These are phyloP conservation scores for Autographa gamma DNA, from an alignment of 2,888 invertebrate genomes.

Conservation along the genomic window DNA sequence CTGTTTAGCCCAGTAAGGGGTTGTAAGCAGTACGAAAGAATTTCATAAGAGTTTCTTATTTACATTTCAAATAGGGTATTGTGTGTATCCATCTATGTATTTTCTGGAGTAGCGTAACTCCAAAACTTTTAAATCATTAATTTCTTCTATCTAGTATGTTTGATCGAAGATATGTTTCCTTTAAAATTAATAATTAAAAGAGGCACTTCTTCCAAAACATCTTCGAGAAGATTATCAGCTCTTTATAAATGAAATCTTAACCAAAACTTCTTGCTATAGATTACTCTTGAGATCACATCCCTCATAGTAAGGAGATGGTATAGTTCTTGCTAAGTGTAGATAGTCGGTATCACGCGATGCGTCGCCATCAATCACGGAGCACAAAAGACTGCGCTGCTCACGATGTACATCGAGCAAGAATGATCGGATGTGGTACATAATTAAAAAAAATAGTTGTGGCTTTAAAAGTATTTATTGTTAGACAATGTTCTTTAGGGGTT, in stretches of 20 bases:
- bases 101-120: no score
- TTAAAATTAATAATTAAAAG: no score
- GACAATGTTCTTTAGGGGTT: no score
- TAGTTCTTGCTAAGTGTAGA: conserved; percentile 34
- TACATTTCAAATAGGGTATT: no score
- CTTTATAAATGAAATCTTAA: not conserved
- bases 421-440: conserved; percentile 38
- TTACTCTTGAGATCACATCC: not conserved
- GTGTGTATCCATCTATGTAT: no score
- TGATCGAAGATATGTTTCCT: no score
- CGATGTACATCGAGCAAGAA: not conserved
- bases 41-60: no score
- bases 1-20: no score
- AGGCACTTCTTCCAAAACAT: no score
- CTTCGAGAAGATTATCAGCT: not conserved
- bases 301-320: conserved; percentile 7
- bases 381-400: conserved; percentile 49
- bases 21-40: no score
- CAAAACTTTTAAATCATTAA: no score
- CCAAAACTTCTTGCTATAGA: not conserved
- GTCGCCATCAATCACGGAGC: conserved; percentile 63
- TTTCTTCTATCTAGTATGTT: no score
- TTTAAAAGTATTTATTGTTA: not conserved
- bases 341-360: conserved; percentile 63
- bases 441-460: not conserved